phyloP scores from a whole-genome alignment of 1,140 invertebrate species.

The Parapsyche elsis region DNA sequence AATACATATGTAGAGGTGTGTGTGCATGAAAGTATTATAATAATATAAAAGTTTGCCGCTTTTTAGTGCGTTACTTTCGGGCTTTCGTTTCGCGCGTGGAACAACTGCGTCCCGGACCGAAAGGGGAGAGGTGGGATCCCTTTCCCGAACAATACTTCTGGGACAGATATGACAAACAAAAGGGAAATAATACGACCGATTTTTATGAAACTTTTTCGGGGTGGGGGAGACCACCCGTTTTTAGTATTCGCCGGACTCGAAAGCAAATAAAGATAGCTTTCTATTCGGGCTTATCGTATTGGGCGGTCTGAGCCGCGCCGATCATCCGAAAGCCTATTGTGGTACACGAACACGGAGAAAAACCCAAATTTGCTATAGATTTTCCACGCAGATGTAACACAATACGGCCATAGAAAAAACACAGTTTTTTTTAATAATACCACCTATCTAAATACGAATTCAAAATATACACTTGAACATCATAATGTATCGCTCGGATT shows the following conservation, averaged over 20 bases:
- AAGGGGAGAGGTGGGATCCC: neutral
- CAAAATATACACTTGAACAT: too few species aligned
- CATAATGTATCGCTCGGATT: too few species aligned
- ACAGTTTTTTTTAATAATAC: too few species aligned
- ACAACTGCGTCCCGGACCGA: conserved; percentile 47
- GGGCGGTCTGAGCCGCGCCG: conserved; percentile 7
- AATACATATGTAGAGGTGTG: too few species aligned
- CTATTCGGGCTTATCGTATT: conserved; percentile 34
- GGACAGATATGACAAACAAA: conserved; percentile 49
- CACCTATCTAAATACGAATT: too few species aligned
- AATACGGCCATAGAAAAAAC: too few species aligned
- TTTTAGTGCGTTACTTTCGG: conserved; percentile 49
- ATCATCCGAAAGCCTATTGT: conserved; percentile 31
- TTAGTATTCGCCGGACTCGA: conserved; percentile 29
- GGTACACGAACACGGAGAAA: neutral
- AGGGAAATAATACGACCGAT: conserved; percentile 43
- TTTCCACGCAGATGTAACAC: too few species aligned
- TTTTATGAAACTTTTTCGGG: conserved; percentile 38
- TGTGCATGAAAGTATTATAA: too few species aligned
- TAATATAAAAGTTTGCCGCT: conserved; percentile 51
- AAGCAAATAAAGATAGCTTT: conserved; percentile 41
- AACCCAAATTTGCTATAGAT: neutral
- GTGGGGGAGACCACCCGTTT: neutral
- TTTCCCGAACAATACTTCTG: conserved; percentile 47
- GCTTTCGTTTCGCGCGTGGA: conserved; percentile 39